Base-by-base conservation (phyloP, 2,797 vertebrate genomes). In the Echeneis naucrates region DNA sequence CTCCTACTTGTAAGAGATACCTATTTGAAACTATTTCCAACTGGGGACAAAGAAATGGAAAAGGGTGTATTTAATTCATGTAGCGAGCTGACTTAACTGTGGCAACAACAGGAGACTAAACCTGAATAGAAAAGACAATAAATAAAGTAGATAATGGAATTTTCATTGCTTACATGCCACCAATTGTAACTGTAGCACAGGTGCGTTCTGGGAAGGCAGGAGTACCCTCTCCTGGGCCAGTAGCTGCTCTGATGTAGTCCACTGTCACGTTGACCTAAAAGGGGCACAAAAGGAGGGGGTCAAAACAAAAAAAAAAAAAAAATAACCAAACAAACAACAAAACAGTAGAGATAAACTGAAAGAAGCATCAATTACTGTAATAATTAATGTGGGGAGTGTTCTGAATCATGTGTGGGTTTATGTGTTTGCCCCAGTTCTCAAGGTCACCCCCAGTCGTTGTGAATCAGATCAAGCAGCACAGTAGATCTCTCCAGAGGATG, bases 171-270 rank as follows among this genome's bases (percentile, higher is more conserved):
- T 89, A 99, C 98, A 99, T 98, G 69, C 98, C 97, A 35, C 97
- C 97, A 3, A 98, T 99, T 82, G 96, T 96, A 59, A 99, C 96
- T 3, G 97, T 99, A 59, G 97, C 96, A 72, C 98, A 99, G 60
- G 97, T 99, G 68, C 97, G 96, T 79, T 99, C 97, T 37, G 97
- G 80, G 83, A 99, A 99, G 74, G 97, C 96, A 0, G 97, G 91
- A 0, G 96, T 96, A 30, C 96, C 93, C 1, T 95, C 94, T 48
- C 83, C 87, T 48, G 95, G 95, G 0, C 93, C 94, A 38, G 97
- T 98, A 57, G 97, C 98, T 0, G 96, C 95, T 85, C 97, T 94
- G 91, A 99, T 99, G 94, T 99, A 99, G 93, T 99, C 98, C 69
- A 99, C 97, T 0, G 93, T 98, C 86, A 99, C 96, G 3, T 96